Evolutionary conservation across 1,140 invertebrate species (phyloP).

Genomic region (Lasioglossum albipes): DNA sequence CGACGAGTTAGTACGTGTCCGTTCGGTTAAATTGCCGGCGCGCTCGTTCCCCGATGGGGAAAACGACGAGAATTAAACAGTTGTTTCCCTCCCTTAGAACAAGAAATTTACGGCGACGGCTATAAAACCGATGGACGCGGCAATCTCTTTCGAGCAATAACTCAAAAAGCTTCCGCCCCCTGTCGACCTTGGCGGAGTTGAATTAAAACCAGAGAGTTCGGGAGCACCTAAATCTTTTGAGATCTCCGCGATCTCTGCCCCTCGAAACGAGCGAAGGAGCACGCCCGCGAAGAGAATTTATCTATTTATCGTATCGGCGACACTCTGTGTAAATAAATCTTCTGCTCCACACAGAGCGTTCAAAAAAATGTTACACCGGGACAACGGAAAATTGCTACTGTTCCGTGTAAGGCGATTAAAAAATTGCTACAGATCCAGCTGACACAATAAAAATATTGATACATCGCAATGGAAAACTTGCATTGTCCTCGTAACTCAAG

Average conservation of each 20-base stretch:
- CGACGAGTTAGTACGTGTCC: conserved; percentile 13
- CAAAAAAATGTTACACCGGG: too few species aligned
- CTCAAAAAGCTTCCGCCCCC: not conserved
- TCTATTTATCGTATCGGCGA: not conserved
- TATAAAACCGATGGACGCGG: not conserved
- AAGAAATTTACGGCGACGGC: not conserved
- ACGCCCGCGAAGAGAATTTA: not conserved
- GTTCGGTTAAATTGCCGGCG: not conserved
- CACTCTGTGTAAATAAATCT: not conserved
- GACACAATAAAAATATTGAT: too few species aligned
- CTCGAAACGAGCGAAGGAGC: not conserved
- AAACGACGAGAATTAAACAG: conserved; percentile 11
- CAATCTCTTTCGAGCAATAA: not conserved
- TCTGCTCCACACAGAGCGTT: too few species aligned
- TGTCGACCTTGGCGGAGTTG: not conserved
- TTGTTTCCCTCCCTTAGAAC: not conserved
- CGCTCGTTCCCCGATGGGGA: not conserved
- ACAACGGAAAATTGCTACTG: too few species aligned
- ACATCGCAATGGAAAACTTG: too few species aligned
- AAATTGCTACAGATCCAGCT: too few species aligned
- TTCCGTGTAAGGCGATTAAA: too few species aligned
- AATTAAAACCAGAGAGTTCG: conserved; percentile 3
- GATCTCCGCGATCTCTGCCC: not conserved
- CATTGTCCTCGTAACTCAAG: too few species aligned
- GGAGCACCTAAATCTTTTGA: not conserved